A percentile compares a stretch with the other conserved stretches of the same genome.
These are phyloP conservation scores for Rhynchotus rufescens DNA, from an alignment of 2,797 vertebrate species.

Conservation along the genomic window DNA sequence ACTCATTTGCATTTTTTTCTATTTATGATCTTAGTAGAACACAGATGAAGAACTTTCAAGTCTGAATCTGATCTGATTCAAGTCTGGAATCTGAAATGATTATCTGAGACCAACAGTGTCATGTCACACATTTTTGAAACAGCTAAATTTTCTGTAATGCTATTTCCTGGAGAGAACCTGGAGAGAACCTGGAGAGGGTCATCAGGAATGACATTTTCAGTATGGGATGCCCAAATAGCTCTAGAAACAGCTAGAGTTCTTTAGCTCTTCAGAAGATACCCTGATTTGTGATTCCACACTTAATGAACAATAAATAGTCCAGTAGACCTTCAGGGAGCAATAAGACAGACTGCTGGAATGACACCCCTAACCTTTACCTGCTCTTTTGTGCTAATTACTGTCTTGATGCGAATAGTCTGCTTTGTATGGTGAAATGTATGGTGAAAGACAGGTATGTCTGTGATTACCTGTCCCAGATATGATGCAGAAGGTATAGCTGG, in stretches of 20 bases:
- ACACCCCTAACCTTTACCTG: not conserved
- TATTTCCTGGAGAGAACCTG: not conserved
- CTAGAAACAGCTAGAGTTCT: not conserved
- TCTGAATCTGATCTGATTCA: too few species aligned
- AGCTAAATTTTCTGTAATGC: not conserved
- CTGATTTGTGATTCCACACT: not conserved
- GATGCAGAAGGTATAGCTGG: not conserved
- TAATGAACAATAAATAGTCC: not conserved
- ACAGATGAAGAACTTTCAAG: not conserved
- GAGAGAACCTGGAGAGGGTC: not conserved
- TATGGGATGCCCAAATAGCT: not conserved
- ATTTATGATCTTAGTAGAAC: not conserved
- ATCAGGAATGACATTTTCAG: not conserved
- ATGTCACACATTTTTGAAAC: not conserved
- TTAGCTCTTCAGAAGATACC: not conserved
- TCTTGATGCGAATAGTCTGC: not conserved
- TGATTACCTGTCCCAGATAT: not conserved
- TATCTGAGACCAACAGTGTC: not conserved
- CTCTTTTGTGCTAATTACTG: not conserved
- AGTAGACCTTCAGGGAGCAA: not conserved
- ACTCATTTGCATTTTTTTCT: slow-evolving; percentile 7
- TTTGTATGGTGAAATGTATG: not conserved
- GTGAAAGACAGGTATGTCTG: not conserved
- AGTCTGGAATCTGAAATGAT: not conserved
- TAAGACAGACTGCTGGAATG: not conserved